These are phyloP conservation scores for Drosophila borealis DNA, from an alignment of 2,888 invertebrate species.

Conservation along the genomic window DNA sequence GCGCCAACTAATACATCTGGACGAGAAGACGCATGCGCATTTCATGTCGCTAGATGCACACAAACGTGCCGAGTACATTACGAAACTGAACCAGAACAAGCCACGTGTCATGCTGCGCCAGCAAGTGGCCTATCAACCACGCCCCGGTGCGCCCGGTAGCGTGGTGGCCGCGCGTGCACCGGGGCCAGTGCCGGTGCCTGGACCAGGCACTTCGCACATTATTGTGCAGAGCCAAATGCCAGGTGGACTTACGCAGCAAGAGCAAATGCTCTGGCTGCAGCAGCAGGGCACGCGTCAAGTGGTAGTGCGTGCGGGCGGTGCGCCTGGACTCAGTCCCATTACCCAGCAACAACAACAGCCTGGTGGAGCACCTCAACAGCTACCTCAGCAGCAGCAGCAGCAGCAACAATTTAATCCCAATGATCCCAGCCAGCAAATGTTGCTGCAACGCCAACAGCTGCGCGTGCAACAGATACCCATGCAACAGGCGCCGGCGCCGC, in stretches of 20 bases:
- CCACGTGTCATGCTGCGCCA: constrained; percentile 87
- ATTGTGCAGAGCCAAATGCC: constrained; percentile 90
- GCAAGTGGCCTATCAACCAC: constrained; percentile 85
- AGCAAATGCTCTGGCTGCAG: constrained; percentile 89
- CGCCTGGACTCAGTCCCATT: constrained; percentile 84
- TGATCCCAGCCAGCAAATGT: constrained; percentile 83
- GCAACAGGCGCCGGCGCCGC: constrained; percentile 70
- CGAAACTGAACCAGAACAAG: constrained; percentile 90
- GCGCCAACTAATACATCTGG: constrained; percentile 91
- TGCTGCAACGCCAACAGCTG: constrained; percentile 82
- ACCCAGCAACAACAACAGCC: constrained; percentile 71
- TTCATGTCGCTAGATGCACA: constrained; percentile 92
- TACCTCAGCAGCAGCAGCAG: constrained; percentile 54
- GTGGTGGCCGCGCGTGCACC: constrained; percentile 85
- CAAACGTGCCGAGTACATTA: constrained; percentile 92
- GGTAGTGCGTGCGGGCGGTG: constrained; percentile 85
- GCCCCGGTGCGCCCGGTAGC: constrained; percentile 82
- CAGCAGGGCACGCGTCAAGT: constrained; percentile 88
- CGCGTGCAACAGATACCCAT: constrained; percentile 83
- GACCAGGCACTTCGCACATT: constrained; percentile 86
- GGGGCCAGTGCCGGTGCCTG: constrained; percentile 82
- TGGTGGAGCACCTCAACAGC: constrained; percentile 52
- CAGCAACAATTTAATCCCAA: constrained; percentile 79
- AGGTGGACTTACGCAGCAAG: constrained; percentile 88
- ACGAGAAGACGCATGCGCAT: constrained; percentile 93